Evolutionary conservation across 2,113 vertebrate species (phyloP), one percentile per base, ranked within the genome.

Genomic region (Oncorhynchus mykiss): DNA sequence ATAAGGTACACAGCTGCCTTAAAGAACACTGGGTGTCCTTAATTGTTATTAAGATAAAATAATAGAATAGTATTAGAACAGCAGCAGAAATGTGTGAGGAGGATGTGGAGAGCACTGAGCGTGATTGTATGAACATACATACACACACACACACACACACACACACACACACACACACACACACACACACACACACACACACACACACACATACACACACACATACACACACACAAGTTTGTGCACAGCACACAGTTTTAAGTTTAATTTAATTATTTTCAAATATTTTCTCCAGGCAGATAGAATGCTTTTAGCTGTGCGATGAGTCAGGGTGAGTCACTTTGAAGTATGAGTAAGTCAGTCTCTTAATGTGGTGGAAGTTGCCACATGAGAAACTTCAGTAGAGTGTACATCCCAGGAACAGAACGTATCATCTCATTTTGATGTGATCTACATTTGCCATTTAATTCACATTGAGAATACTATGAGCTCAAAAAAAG

Each of bases 251-350:
- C 65, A 34, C 66, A 66, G 65, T 62, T 22, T 16, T 74, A 57
- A 69, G 69, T 59, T 59, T 70, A 18, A 73, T 83, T 64, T 12
- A 67, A 81, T 84, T 79, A 78, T 82, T 76, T 83, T 79, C 54
- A 77, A 71, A 22, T 57, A 25, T 12, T 71, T 20, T 71, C 24
- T 27, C 73, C 64, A 2, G 75, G 84, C 78, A 65, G 22, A 71
- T 14, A n/a, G 22, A 75, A 71, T 27, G 51, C 2, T 20, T 67
- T 64, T 78, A 62, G 77, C 77, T 67, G 66, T 22, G 16, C 66
- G 54, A 20, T 25, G 48, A 79, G 71, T 76, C 48, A 24, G 24
- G 14, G 34, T 76, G 77, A 83, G 67, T 83, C 72, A 83, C 72
- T 31, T 34, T 34, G 4, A 45, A 67, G 64, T 72, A 71, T 57